Evolutionary conservation across 2,797 vertebrate species (phyloP).

Genomic region (Coregonus ussuriensis): DNA sequence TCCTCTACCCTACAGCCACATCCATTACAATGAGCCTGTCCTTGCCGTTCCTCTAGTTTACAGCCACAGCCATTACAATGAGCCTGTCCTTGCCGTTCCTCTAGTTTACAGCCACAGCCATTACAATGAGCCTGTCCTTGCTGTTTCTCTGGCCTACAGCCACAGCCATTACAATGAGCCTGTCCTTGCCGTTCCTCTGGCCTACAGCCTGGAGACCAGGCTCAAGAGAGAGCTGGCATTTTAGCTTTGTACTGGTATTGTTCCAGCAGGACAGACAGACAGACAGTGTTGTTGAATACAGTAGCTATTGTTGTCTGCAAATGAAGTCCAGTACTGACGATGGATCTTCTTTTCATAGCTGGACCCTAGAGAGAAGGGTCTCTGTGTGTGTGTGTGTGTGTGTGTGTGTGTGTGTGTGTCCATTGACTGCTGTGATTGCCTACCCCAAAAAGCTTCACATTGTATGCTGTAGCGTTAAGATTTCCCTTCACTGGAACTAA

Average conservation of each 20-base stretch:
- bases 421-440: conserved; percentile 35
- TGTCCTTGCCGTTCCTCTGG: too few relatives aligned
- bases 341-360: conserved; percentile 33
- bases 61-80: too few relatives aligned
- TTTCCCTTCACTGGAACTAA: too few relatives aligned
- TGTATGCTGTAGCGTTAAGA: too few relatives aligned
- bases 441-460: neutral
- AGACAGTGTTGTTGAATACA: conserved; percentile 31
- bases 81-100: too few relatives aligned
- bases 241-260: conserved; percentile 27
- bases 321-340: conserved; percentile 46
- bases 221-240: conserved; percentile 20
- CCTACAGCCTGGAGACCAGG: conserved; percentile 11
- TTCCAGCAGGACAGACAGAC: conserved; percentile 7
- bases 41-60: too few relatives aligned
- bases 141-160: too few relatives aligned
- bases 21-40: too few relatives aligned
- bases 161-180: too few relatives aligned
- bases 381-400: conserved; percentile 7
- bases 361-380: conserved; percentile 16
- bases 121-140: too few relatives aligned
- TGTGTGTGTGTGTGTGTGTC: conserved; percentile 16
- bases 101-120: too few relatives aligned
- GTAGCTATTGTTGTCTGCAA: conserved; percentile 36
- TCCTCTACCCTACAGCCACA: too few relatives aligned